Percentiles rank a stretch among this genome's conserved stretches.
These are phyloP conservation scores for Ptychadena robeensis DNA, from an alignment of 2,797 vertebrate genomes.

Conservation along the genomic window DNA sequence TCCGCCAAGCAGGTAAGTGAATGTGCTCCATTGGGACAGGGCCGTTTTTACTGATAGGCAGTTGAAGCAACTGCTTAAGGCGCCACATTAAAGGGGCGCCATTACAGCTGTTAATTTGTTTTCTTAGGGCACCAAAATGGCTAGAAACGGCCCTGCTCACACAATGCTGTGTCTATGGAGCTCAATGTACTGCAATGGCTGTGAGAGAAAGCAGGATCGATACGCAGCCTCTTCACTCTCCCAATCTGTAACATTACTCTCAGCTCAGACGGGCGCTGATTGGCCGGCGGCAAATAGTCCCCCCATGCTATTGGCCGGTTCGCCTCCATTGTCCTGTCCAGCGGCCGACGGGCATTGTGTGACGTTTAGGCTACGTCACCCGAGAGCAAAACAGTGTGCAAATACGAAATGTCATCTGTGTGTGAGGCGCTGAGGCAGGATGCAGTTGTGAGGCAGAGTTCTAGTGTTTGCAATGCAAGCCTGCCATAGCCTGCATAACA, in stretches of 20 bases:
- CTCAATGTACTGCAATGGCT: constrained; percentile 98
- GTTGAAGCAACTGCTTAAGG: too few relatives aligned
- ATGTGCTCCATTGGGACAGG: too few relatives aligned
- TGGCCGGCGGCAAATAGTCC: constrained; percentile 83
- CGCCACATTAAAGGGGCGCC: too few relatives aligned
- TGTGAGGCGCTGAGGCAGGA: constrained; percentile 75
- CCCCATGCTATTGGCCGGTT: constrained; percentile 77
- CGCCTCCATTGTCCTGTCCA: constrained; percentile 90
- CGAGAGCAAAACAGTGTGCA: constrained; percentile 77
- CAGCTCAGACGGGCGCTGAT: constrained; percentile 82
- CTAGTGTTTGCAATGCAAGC: constrained; percentile 78
- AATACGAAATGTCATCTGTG: constrained; percentile 73
- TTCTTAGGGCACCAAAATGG: too few relatives aligned
- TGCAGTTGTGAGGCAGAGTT: constrained; percentile 76
- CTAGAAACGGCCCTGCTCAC: too few relatives aligned
- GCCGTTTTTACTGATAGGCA: too few relatives aligned
- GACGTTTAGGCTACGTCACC: constrained; percentile 73
- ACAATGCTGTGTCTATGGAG: constrained; percentile 87
- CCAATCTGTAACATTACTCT: too few relatives aligned
- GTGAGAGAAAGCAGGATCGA: constrained; percentile 84
- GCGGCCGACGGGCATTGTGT: constrained; percentile 72
- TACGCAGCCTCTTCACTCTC: too few relatives aligned
- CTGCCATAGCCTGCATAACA: constrained; percentile 72
- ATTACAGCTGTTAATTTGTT: too few relatives aligned
- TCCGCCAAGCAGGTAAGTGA: too few relatives aligned